These are phyloP conservation scores for Melipona bicolor DNA, from an alignment of 2,888 invertebrate species.

Conservation along the genomic window DNA sequence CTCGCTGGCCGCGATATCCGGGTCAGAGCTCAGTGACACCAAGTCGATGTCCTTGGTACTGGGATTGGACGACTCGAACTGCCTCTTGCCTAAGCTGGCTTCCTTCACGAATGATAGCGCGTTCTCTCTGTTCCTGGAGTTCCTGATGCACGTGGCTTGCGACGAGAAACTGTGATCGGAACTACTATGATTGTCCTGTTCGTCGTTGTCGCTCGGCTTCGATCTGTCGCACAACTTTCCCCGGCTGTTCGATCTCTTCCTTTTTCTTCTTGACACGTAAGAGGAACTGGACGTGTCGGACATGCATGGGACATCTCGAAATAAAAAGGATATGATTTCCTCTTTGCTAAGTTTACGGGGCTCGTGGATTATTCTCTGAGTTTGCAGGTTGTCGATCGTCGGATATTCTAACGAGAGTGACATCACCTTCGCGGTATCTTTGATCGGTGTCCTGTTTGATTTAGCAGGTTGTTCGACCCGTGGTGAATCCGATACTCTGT, in stretches of 20 bases:
- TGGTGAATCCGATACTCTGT: neutral
- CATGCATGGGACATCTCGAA: neutral
- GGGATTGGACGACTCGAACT: neutral
- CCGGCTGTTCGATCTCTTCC: neutral
- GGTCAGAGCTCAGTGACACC: neutral
- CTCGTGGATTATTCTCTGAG: neutral
- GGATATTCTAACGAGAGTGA: slow-evolving; percentile 53
- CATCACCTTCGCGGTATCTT: slow-evolving; percentile 47
- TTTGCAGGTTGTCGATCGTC: neutral
- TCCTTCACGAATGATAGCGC: neutral
- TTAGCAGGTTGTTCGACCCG: neutral
- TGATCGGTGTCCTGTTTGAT: neutral
- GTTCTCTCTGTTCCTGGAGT: too few relatives aligned
- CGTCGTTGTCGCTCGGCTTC: neutral
- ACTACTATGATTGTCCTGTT: neutral
- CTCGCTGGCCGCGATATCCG: neutral
- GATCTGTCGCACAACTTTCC: neutral
- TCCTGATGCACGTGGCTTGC: neutral
- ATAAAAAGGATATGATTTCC: slow-evolving; percentile 1
- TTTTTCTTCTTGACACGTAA: neutral
- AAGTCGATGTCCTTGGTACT: neutral
- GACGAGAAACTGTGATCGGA: slow-evolving; percentile 9
- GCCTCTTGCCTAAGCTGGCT: neutral
- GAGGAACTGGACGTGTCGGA: neutral
- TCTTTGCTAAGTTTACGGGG: neutral